Conservation (phyloP, 2,113 vertebrate species). For the Ctenodactylus gundi region DNA sequence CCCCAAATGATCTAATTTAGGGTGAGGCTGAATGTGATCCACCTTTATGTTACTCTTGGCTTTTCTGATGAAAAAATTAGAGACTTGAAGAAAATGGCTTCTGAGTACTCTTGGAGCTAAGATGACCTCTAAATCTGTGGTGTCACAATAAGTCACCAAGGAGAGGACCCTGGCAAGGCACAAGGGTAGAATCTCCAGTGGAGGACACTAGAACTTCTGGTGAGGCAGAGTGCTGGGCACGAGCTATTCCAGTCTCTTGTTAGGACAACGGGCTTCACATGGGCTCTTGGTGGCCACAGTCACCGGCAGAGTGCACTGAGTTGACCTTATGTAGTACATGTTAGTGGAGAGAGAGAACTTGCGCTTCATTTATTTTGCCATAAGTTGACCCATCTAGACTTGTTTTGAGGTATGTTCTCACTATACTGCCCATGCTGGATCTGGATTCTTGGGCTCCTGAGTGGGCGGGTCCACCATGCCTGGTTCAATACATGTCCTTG, state of each 20-base stretch:
- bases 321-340: neutral
- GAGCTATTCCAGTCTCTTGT: neutral
- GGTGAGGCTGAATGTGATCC: neutral
- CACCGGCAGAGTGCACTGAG: fast-evolving
- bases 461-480: neutral
- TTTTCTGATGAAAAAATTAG: neutral
- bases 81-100: neutral
- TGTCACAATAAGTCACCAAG: neutral
- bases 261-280: neutral
- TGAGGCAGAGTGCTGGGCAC: neutral
- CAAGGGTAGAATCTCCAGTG: neutral
- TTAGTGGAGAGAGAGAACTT: neutral
- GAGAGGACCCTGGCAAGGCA: neutral
- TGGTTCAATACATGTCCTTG: neutral
- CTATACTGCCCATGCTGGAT: neutral
- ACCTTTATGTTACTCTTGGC: neutral
- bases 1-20: too few species aligned
- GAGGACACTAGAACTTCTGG: neutral
- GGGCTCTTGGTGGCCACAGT: fast-evolving
- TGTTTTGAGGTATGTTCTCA: neutral
- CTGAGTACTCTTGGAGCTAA: neutral
- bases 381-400: neutral
- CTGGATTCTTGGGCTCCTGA: neutral
- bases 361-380: neutral
- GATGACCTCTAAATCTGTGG: neutral